Base-by-base conservation (phyloP, 2,797 vertebrate genomes). In the Astyanax mexicanus region DNA sequence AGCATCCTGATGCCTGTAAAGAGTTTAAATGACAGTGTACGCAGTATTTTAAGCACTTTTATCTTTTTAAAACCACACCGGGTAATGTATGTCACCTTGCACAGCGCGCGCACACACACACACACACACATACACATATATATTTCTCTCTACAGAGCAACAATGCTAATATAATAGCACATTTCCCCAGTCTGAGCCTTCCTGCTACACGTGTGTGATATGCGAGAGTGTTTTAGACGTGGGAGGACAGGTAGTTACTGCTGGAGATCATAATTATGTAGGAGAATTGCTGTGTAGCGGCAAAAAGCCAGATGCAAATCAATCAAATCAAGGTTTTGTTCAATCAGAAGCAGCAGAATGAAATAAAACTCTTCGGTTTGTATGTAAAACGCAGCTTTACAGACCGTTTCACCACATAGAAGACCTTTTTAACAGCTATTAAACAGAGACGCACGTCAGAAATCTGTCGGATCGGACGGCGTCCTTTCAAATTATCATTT, bases 361-460 rank as follows among this genome's bases (percentile, higher is more conserved):
- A 38, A 79, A 79, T 84, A 55, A n/a, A n/a, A n/a, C n/a, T n/a
- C n/a, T 51, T 69, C 44, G 68, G 74, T 72, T 69, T 69, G 78
- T 66, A 75, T 78, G 57, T 55, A 51, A 55, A n/a, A 82, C 57
- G 69, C 70, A 65, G 70, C 61, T 68, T 60, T 35, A 65, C 69
- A 69, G 78, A 81, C 81, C 78, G 61, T 71, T 62, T 75, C 57
- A 80, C n/a, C n/a, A 80, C 78, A 52, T 44, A 72, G 80, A 83
- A 57, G 35, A 79, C 68, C 69, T 72, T 54, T 54, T 69, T n/a
- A n/a, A n/a, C n/a, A n/a, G n/a, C n/a, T n/a, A n/a, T n/a, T n/a
- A n/a, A n/a, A n/a, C n/a, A n/a, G n/a, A n/a, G n/a, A n/a, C n/a
- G n/a, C n/a, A n/a, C n/a, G n/a, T n/a, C n/a, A n/a, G n/a, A n/a